Evolutionary conservation across 2,888 invertebrate genomes (phyloP), one percentile per base, ranked within the genome.

Genomic region (Parasteatoda lunata): DNA sequence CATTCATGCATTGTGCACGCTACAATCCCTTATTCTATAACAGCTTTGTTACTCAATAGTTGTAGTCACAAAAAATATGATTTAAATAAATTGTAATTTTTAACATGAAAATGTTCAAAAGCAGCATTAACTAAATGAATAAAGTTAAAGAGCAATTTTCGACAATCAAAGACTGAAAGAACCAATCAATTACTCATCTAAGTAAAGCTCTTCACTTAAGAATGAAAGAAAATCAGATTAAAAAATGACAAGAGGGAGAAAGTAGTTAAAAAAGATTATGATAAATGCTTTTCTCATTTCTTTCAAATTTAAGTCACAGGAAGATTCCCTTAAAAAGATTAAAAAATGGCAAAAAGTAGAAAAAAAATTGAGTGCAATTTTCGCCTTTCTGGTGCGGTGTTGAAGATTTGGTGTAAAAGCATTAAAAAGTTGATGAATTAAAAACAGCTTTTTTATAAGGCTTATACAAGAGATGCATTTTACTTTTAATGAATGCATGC

Each of bases 341-440:
- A 73, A 72, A 71, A 71, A 80, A 77, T 68, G 9, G 11, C 49
- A 11, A 52, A 52, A 9, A 15, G 15, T n/a, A 68, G 5, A 66
- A 73, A 80, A 68, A 54, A 59, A 66, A 81, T 68, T 49, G 69
- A 68, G 69, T 69, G 81, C 51, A 81, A 75, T 81, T 81, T 81
- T 66, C 75, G 75, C 81, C 81, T 81, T 81, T 65, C 75, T 73
- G 73, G 81, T 51, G 81, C 81, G 68, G 75, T 15, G 75, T n/a
- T 59, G 59, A n/a, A 59, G 59, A 59, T 59, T 59, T n/a, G 59
- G 9, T 13, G 59, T 59, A 59, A 59, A 59, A 59, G 59, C 8
- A 59, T 59, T 81, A 75, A 81, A 81, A 81, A 75, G 75, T 69
- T 81, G 81, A 73, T 66, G 81, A 54, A 81, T 69, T 75, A 81